phyloP scores from a whole-genome alignment of 1,140 invertebrate genomes.

The Mylabris phalerata region DNA sequence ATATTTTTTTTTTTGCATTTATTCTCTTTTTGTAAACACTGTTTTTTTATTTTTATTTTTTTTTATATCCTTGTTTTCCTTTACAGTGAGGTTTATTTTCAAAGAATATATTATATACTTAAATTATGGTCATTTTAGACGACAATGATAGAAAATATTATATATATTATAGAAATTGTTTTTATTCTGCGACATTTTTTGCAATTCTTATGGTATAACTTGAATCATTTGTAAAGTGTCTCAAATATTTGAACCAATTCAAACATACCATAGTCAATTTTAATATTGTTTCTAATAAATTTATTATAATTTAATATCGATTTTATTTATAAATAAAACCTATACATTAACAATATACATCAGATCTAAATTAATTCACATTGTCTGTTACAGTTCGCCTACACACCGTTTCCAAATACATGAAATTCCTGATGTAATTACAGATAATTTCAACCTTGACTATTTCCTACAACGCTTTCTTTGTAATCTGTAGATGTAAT shows the following conservation, averaged over 20 bases:
- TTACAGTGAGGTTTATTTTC: constrained; percentile 33
- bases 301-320: constrained; percentile 21
- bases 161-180: constrained; percentile 35
- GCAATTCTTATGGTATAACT: constrained; percentile 29
- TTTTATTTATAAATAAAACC: too few species aligned
- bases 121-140: constrained; percentile 39
- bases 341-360: too few species aligned
- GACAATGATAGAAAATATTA: constrained; percentile 16
- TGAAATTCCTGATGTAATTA: too few species aligned
- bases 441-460: too few species aligned
- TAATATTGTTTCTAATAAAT: constrained; percentile 41
- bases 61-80: constrained; percentile 28
- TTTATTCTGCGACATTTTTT: constrained; percentile 19
- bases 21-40: constrained; percentile 27
- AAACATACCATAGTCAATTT: constrained; percentile 37
- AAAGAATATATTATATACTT: constrained; percentile 37
- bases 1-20: constrained; percentile 32
- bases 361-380: too few species aligned
- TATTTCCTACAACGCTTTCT: too few species aligned
- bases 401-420: too few species aligned
- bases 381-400: too few species aligned
- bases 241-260: constrained; percentile 31
- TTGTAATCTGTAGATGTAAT: too few species aligned
- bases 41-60: neutral
- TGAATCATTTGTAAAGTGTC: constrained; percentile 22